phyloP scores from a whole-genome alignment of 1,140 invertebrate genomes.

The Notospermus geniculatus region DNA sequence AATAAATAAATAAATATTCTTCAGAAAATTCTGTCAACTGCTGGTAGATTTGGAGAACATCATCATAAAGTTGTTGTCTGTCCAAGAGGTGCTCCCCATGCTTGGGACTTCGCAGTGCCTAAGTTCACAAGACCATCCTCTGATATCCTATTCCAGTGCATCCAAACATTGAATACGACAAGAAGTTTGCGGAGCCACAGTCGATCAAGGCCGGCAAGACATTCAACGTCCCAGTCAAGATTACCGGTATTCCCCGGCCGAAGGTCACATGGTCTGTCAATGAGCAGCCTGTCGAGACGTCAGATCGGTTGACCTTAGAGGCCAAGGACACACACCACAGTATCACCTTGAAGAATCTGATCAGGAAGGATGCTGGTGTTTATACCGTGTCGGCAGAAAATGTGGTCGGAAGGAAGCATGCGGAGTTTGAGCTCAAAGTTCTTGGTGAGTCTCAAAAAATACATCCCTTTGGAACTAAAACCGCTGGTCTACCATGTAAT shows the following conservation, averaged over 20 bases:
- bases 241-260: conserved; percentile 81
- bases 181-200: conserved; percentile 40
- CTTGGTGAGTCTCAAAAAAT: conserved; percentile 28
- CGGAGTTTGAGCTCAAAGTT: conserved; percentile 46
- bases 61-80: not conserved
- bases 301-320: conserved; percentile 33
- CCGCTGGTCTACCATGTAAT: too few species aligned
- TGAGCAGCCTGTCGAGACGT: conserved; percentile 27
- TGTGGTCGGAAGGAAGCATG: conserved; percentile 39
- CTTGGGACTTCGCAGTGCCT: too few species aligned
- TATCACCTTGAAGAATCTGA: conserved; percentile 73
- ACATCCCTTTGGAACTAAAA: too few species aligned
- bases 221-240: conserved; percentile 61
- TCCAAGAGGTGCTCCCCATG: too few species aligned
- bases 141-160: conserved; percentile 34
- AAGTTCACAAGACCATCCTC: not conserved
- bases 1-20: too few species aligned
- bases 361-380: conserved; percentile 75
- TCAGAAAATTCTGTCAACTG: too few species aligned
- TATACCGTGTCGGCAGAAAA: conserved; percentile 61
- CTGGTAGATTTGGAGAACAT: too few species aligned
- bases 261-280: conserved; percentile 67
- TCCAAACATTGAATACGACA: conserved; percentile 44
- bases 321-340: conserved; percentile 31
- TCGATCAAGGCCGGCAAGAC: conserved; percentile 37